A percentile compares a stretch with the other conserved stretches of the same genome.
These are phyloP conservation scores for Eurystomus gularis DNA, from an alignment of 2,113 vertebrate species.

Conservation along the genomic window DNA sequence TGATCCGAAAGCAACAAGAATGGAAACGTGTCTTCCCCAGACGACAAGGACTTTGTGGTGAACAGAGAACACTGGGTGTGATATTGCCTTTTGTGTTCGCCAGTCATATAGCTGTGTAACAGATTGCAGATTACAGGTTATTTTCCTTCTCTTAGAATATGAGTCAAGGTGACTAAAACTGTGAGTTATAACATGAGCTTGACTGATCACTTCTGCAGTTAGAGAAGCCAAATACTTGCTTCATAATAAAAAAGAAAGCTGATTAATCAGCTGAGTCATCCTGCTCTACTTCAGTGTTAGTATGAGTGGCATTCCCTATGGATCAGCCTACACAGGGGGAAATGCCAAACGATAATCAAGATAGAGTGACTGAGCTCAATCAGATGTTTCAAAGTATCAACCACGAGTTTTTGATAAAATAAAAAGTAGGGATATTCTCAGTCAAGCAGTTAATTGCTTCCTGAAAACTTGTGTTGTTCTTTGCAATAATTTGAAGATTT, in stretches of 20 bases:
- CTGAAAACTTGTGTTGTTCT: not conserved
- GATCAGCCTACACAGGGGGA: not conserved
- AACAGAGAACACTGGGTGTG: not conserved
- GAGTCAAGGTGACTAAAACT: slow-evolving; percentile 9
- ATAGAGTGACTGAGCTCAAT: not conserved
- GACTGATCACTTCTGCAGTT: not conserved
- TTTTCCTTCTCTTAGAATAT: not conserved
- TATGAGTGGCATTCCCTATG: slow-evolving; percentile 14
- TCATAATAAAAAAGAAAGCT: not conserved
- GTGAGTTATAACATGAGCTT: not conserved
- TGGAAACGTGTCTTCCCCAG: slow-evolving; percentile 10
- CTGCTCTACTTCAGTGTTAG: not conserved
- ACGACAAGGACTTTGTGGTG: not conserved
- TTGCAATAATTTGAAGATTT: not conserved
- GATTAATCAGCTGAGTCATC: slow-evolving; percentile 45
- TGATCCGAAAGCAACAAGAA: not conserved
- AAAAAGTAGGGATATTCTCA: not conserved
- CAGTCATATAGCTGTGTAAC: not conserved
- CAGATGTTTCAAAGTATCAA: slow-evolving; percentile 7
- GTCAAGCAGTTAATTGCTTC: not conserved
- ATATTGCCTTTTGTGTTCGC: not conserved
- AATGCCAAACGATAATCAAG: not conserved
- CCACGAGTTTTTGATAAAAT: not conserved
- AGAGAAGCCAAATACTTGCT: not conserved
- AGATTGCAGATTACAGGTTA: not conserved